Evolutionary conservation across 2,888 invertebrate genomes (phyloP).

Genomic region (Lutraria lutraria): DNA sequence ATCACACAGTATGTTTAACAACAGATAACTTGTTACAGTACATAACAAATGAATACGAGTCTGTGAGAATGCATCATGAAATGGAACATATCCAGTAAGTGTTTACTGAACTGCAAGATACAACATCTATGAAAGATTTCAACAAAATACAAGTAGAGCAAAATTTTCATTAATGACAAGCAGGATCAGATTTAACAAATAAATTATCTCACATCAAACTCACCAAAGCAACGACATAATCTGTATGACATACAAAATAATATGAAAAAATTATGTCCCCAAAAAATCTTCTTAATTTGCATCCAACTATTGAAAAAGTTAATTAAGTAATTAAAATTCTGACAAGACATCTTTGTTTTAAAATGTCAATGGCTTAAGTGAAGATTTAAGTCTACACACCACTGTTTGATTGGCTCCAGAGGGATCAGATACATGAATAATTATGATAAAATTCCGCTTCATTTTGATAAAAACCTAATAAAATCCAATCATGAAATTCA

Average conservation of each 20-base stretch:
- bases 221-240: no score
- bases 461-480: background rate
- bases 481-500: background rate
- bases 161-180: no score
- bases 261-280: no score
- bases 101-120: background rate
- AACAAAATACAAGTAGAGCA: no score
- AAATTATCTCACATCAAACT: no score
- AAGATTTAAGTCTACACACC: background rate
- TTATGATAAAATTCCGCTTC: background rate
- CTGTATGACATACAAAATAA: no score
- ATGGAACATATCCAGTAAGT: background rate
- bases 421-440: background rate
- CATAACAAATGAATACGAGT: background rate
- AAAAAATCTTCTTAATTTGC: no score
- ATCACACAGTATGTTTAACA: background rate
- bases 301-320: no score
- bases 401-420: background rate
- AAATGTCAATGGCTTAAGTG: background rate
- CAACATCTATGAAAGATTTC: background rate
- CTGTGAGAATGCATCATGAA: background rate
- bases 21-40: background rate
- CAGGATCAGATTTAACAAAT: no score
- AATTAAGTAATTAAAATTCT: background rate
- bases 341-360: background rate